phyloP scores from a whole-genome alignment of 2,797 vertebrate genomes.

The Harpagifer antarcticus region DNA sequence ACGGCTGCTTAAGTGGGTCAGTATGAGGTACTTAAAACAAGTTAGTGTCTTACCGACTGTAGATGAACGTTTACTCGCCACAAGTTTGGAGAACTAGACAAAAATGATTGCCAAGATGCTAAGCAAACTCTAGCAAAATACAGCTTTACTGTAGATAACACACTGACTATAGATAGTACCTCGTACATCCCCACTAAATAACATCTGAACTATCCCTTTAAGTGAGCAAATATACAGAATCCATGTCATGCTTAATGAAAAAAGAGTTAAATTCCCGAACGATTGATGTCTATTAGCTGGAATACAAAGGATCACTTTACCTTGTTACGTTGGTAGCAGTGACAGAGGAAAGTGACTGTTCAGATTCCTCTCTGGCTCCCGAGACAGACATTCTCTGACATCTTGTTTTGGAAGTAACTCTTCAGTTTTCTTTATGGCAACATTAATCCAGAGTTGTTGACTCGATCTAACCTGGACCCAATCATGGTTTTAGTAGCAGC shows the following conservation, averaged over 20 bases:
- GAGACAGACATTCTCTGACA: neutral
- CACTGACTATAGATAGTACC: too few species aligned
- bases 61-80: too few species aligned
- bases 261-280: constrained; percentile 21
- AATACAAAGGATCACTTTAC: neutral
- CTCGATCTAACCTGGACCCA: neutral
- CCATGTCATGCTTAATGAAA: neutral
- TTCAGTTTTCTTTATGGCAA: neutral
- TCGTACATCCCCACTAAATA: too few species aligned
- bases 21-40: too few species aligned
- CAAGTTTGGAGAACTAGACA: too few species aligned
- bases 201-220: too few species aligned
- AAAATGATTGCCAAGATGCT: too few species aligned
- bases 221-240: neutral
- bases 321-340: neutral
- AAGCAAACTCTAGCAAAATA: too few species aligned
- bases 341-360: neutral
- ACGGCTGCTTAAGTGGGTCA: too few species aligned
- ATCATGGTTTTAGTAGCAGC: neutral
- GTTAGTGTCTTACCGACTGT: too few species aligned
- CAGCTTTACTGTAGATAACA: too few species aligned
- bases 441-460: constrained; percentile 2
- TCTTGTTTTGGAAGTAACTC: constrained; percentile 32
- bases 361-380: neutral
- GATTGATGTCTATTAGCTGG: neutral